Evolutionary conservation across 1,140 invertebrate species (phyloP), one percentile per base, ranked within the genome.

Genomic region (Heterodera carotae): DNA sequence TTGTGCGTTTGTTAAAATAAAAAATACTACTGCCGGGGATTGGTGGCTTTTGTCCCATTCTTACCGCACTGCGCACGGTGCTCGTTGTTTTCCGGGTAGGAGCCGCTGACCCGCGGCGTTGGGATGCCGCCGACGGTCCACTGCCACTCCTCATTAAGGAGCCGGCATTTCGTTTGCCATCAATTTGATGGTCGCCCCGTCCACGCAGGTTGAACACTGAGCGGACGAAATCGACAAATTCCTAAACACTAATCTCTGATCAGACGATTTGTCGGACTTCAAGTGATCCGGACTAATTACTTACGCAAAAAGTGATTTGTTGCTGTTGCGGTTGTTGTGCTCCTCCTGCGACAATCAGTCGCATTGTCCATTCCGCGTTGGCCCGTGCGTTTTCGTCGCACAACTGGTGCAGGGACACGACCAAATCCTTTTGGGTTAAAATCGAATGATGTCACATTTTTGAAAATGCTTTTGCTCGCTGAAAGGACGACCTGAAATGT

Each of bases 401-500:
- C 18, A 85, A 59, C 27, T 48, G 66, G 8, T 82, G 79, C 29
- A 85, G 76, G 56, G 77, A 76, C 18, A 79, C 85, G 3, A 85
- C 66, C 33, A 85, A 73, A 66, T 85, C 81, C 84, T 85, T 72
- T 59, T 84, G 5, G 22, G 0, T 12, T 53, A 29, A n/a, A 36
- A 27, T 34, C 6, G 36, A 39, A 6, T n/a, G n/a, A 39, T 39
- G 4, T 39, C 4, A 39, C 4, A 25, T 43, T 31, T 39, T 15
- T n/a, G 59, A 76, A 48, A 36, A 36, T 15, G n/a, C 29, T 31
- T 68, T 79, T 79, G 2, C 59, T 18, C n/a, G n/a, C n/a, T n/a
- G n/a, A n/a, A n/a, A n/a, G n/a, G 25, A 74, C 43, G 27, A 87
- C 84, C 84, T 80, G 56, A 77, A 85, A 88, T 62, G 84, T 88